These are phyloP conservation scores for Lytechinus pictus DNA, from an alignment of 35 echinoderm and acorn worm species.

Conservation along the genomic window DNA sequence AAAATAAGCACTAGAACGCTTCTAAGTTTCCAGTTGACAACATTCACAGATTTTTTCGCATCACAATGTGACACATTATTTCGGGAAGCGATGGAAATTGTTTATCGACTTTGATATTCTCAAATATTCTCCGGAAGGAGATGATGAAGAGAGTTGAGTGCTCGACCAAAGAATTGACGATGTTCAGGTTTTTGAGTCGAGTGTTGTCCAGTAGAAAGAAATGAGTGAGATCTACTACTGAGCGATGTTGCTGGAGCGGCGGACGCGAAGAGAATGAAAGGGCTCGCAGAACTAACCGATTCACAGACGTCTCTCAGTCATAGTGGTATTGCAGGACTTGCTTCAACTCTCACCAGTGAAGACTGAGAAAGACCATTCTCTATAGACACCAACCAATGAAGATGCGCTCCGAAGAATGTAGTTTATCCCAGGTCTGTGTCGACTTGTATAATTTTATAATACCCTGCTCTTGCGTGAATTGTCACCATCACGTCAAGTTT, in stretches of 20 bases:
- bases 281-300: not conserved
- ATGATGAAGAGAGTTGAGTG: not conserved
- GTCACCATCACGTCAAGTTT: not conserved
- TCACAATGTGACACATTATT: not conserved
- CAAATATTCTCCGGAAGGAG: not conserved
- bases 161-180: not conserved
- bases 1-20: not conserved
- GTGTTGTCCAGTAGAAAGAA: not conserved
- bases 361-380: not conserved
- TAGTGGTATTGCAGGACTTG: not conserved
- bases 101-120: not conserved
- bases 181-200: not conserved
- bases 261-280: not conserved
- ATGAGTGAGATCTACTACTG: not conserved
- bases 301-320: not conserved
- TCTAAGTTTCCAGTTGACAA: not conserved
- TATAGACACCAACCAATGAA: not conserved
- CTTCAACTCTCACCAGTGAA: not conserved
- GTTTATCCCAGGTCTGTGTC: not conserved
- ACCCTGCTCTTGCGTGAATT: not conserved
- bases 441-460: not conserved
- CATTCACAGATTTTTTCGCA: not conserved
- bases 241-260: not conserved
- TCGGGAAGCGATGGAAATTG: not conserved
- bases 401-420: not conserved